These are phyloP conservation scores for Hydrochoerus hydrochaeris DNA, from an alignment of 2,113 vertebrate genomes.

Conservation along the genomic window DNA sequence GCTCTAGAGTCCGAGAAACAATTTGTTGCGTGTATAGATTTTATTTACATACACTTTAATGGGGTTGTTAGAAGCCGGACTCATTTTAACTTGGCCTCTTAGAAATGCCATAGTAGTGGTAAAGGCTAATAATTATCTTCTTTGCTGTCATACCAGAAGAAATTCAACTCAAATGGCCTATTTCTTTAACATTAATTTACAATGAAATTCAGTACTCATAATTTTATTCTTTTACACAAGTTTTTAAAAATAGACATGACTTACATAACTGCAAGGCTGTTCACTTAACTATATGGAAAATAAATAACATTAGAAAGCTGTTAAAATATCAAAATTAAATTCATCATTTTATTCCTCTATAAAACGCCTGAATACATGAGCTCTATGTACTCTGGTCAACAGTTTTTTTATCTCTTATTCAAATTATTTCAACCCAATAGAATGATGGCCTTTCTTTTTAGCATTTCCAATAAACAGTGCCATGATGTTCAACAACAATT, in stretches of 20 bases:
- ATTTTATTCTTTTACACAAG: not conserved
- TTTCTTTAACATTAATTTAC: not conserved
- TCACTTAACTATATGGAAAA: not conserved
- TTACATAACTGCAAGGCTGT: not conserved
- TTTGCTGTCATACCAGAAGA: not conserved
- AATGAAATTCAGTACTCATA: not conserved
- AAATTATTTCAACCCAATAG: not conserved
- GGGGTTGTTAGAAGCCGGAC: conserved; percentile 80
- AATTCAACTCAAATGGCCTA: not conserved
- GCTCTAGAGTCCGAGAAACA: conserved; percentile 85
- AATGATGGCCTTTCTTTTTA: not conserved
- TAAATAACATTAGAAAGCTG: not conserved
- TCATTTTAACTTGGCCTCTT: not conserved
- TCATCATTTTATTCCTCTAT: not conserved
- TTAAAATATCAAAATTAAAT: conserved; percentile 16
- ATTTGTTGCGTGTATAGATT: conserved; percentile 94
- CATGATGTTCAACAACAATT: not conserved
- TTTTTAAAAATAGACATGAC: not conserved
- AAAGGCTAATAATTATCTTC: not conserved
- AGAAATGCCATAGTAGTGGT: not conserved
- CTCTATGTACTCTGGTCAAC: not conserved
- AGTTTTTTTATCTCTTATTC: not conserved
- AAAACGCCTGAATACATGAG: not conserved
- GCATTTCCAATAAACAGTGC: not conserved
- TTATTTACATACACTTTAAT: conserved; percentile 99